Base-by-base conservation (phyloP, 2,797 vertebrate genomes). In the Taeniopygia guttata region DNA sequence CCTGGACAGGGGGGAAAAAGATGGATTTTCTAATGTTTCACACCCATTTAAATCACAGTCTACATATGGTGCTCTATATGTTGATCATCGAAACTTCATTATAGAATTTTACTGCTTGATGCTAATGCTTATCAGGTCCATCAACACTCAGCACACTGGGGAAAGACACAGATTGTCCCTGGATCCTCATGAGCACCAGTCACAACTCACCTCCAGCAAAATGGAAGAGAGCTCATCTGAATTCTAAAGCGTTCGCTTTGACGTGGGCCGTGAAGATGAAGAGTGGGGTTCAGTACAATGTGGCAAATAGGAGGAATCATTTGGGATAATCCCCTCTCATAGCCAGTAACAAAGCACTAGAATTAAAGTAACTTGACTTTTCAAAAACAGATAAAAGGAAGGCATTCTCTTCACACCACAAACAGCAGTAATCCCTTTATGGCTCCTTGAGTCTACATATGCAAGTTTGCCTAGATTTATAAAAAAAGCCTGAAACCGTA, bases 91-190 rank as follows among this genome's bases (percentile, higher is more conserved):
- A n/a, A n/a, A n/a, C n/a, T n/a, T n/a, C n/a, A n/a, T n/a, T n/a
- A n/a, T n/a, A n/a, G n/a, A n/a, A n/a, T n/a, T n/a, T n/a, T n/a
- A n/a, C n/a, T n/a, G 42, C 32, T 68, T 46, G 38, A 72, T 52
- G 60, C 25, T 60, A 25, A 42, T 25, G 29, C 26, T 74, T 13
- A 32, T 42, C 38, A 56, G 29, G 12, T 13, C 7, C 56, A 72
- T 1, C 0, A 2, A 73, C 58, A 16, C 12, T 11, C 16, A 25
- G n/a, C 16, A 34, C 17, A 11, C 0, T 14, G 36, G 3, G 42
- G 21, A 76, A 73, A 45, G 56, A n/a, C 72, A 62, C 5, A 27
- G 10, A n/a, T 4, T 36, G 34, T 49, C 46, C 43, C 38, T 1
- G 3, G 64, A 16, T 40, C 11, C 49, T 5, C 23, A 30, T 0